Conservation (phyloP, 2,888 invertebrate genomes). For the Laothoe populi region DNA sequence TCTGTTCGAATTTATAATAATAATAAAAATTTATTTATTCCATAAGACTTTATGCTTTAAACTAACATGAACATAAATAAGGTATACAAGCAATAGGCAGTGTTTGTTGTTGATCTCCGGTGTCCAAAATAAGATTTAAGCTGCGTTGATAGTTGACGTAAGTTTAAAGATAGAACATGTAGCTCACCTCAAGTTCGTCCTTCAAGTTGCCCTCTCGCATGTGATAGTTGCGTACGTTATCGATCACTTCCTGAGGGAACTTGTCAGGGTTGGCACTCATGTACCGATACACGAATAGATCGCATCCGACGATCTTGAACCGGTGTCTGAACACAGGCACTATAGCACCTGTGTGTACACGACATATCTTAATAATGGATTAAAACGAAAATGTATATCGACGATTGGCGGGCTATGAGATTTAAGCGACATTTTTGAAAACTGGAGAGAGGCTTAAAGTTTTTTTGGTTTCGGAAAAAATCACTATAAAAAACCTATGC, state of each 20-base stretch:
- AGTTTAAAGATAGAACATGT: background rate
- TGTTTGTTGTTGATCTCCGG: too few species aligned
- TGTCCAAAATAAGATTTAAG: too few species aligned
- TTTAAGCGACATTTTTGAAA: too few species aligned
- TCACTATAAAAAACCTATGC: too few species aligned
- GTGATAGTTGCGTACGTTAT: constrained; percentile 88
- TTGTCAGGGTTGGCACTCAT: constrained; percentile 89
- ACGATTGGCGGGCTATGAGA: too few species aligned
- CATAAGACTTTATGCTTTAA: too few species aligned
- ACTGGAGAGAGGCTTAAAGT: background rate
- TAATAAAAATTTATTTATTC: too few species aligned
- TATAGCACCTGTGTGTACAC: constrained; percentile 76
- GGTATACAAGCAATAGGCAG: too few species aligned
- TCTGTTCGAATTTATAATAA: too few species aligned
- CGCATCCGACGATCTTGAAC: constrained; percentile 91
- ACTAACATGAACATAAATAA: too few species aligned
- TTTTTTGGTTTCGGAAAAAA: too few species aligned
- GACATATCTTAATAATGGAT: background rate
- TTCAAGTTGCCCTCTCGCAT: constrained; percentile 86
- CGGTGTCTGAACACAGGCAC: constrained; percentile 90
- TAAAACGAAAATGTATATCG: background rate
- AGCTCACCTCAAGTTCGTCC: constrained; percentile 79
- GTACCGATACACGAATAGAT: constrained; percentile 91
- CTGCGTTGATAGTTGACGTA: background rate
- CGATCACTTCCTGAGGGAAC: constrained; percentile 87